Base-by-base conservation (phyloP, 2,888 invertebrate species). In the Latrodectus elegans region DNA sequence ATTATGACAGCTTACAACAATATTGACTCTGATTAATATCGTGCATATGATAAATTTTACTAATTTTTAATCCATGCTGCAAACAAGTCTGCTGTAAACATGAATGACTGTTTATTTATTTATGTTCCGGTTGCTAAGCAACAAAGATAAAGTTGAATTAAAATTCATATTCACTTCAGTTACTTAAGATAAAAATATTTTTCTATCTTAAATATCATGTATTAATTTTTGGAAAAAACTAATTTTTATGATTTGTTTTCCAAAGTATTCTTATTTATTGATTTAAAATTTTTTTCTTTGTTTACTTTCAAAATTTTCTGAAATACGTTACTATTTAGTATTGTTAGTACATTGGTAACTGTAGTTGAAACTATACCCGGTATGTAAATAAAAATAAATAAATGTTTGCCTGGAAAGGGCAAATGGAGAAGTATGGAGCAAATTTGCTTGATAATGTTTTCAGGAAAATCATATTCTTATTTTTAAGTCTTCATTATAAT, bases 401-500 rank as follows among this genome's bases (percentile, higher is more conserved):
- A 15, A 60, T 15, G 11, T 60, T 60, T 60, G 52, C 65, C 68
- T 53, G 38, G 17, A 81, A 81, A 81, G 81, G 81, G 81, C 81
- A 81, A 67, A 65, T 81, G 38, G 38, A 73, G 11, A 71, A 71
- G 10, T 51, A 71, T 71, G 71, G 71, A 26, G 15, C 26, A 11
- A 64, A 22, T 64, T 76, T 49, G 60, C n/a, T 64, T 64, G 64
- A 26, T 64, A 60, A 15, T 60, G n/a, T 64, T 70, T 51, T 71
- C 8, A 22, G n/a, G 17, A 15, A 70, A 38, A 38, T 17, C 4
- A 38, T 51, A 52, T 60, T 49, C 26, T 26, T 15, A 60, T 65
- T 72, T 17, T 52, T 15, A 38, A 70, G 67, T 67, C 78, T 78
- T 75, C 26, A 68, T 17, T 77, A 52, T 53, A 17, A 89, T 89